Conservation (phyloP, 2,113 vertebrate species). For the Pteruthius melanotis region DNA sequence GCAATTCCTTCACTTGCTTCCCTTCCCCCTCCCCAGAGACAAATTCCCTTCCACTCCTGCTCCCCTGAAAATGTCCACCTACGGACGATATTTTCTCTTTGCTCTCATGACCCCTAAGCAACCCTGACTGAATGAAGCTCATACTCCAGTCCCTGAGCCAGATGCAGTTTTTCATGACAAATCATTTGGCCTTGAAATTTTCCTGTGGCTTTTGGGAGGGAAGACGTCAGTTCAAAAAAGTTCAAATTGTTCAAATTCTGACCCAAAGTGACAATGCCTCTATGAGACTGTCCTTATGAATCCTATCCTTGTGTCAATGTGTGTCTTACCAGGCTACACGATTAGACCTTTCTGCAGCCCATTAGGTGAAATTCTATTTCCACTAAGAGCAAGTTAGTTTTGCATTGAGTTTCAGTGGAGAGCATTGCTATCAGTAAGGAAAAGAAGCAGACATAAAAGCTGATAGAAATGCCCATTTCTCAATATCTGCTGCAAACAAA, state of each 20-base stretch:
- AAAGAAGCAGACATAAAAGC: neutral
- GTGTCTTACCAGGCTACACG: neutral
- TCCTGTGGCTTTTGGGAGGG: neutral
- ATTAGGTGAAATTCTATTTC: neutral
- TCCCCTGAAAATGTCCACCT: neutral
- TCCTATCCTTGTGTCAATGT: neutral
- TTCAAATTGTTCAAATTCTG: neutral
- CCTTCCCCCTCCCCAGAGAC: neutral
- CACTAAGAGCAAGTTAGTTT: neutral
- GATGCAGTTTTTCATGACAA: neutral
- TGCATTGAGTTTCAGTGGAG: neutral
- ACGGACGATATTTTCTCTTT: neutral
- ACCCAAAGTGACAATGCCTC: neutral
- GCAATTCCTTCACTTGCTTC: neutral
- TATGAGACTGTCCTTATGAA: neutral
- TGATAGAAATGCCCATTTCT: neutral
- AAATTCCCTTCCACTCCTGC: neutral
- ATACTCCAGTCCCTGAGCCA: neutral
- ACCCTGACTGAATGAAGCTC: neutral
- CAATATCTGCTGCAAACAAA: neutral
- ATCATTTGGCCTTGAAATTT: neutral
- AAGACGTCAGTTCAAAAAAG: neutral
- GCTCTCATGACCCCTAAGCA: neutral
- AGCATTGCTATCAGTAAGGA: neutral
- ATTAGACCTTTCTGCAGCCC: neutral